These are phyloP conservation scores for Pluvianellus socialis DNA, from an alignment of 2,113 vertebrate genomes.

Conservation along the genomic window DNA sequence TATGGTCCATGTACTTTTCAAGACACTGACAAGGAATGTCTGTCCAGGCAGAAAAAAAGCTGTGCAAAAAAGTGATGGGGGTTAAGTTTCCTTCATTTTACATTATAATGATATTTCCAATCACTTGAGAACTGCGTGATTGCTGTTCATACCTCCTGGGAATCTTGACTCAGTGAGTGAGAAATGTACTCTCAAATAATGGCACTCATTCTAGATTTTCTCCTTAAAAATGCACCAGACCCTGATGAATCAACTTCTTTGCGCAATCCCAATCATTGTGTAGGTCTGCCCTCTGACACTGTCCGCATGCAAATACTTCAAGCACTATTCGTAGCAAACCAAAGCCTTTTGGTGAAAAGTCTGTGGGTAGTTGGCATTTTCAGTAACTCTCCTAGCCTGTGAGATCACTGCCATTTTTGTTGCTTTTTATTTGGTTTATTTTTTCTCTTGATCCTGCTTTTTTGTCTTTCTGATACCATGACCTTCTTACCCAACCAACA, in stretches of 20 bases:
- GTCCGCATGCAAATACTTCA: background rate
- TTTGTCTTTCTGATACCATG: background rate
- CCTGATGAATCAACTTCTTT: slow-evolving; percentile 13
- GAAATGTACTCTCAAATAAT: slow-evolving; percentile 45
- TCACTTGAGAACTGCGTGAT: slow-evolving; percentile 15
- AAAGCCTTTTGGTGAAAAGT: background rate
- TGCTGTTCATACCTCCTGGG: slow-evolving; percentile 48
- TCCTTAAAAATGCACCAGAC: background rate
- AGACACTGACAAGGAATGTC: slow-evolving; percentile 32
- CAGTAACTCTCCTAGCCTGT: background rate
- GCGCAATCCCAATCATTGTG: background rate
- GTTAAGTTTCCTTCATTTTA: slow-evolving; percentile 55
- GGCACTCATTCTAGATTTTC: slow-evolving; percentile 24
- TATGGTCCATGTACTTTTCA: slow-evolving; percentile 1
- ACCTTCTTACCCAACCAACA: background rate
- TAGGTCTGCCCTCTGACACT: background rate
- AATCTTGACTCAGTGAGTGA: slow-evolving; percentile 48
- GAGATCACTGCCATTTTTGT: background rate
- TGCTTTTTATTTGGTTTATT: background rate
- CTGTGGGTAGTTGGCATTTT: background rate
- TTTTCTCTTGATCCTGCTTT: background rate
- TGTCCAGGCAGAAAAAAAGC: slow-evolving; percentile 1
- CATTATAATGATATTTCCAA: slow-evolving; percentile 45
- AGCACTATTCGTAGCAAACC: background rate
- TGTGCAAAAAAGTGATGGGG: slow-evolving; percentile 19